Base-by-base conservation (phyloP, 2,888 invertebrate genomes). In the Auanema sp. region DNA sequence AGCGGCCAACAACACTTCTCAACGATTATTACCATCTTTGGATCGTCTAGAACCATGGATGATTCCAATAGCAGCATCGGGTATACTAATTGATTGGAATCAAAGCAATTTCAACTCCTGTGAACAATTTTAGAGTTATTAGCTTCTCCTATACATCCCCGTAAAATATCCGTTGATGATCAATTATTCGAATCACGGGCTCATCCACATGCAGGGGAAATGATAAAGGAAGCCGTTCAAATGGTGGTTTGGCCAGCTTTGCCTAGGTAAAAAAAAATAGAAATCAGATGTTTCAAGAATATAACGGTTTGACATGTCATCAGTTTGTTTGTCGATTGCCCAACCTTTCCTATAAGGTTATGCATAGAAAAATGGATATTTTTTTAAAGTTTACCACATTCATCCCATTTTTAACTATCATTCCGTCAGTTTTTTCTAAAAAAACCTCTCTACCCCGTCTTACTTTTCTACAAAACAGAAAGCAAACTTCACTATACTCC, bases 1-100 rank as follows among this genome's bases (percentile, higher is more conserved):
- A 61, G 68, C 68, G 63, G 60, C 65, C 52, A 53, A 47, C 61
- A 57, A 50, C 54, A 60, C 41, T 11, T 49, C 56, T 14, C 58
- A 58, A 49, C 63, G 66, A 42, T 65, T 71, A 1, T 60, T 75
- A 24, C 75, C 76, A 55, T 64, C 71, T 21, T 61, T 75, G 51
- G 72, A 72, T 55, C 61, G 66, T 42, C 69, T 76, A 21, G 72
- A 78, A 63, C 75, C 78, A 57, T 79, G 79, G 79, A 79, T 79
- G 77, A 66, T 79, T 52, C 79, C 79, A 1, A 72, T 78, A 42
- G 71, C 72, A 12, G 71, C 68, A 0, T 43, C 60, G 14, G 64
- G 64, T 55, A 65, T 47, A 18, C 5, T 47, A 40, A 10, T 42
- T n/a, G 23, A 18, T 16, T 4, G n/a, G 10, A 58, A 18, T 3